Conservation (phyloP, 2,888 invertebrate genomes). For the Archaeoteleia sp. region DNA sequence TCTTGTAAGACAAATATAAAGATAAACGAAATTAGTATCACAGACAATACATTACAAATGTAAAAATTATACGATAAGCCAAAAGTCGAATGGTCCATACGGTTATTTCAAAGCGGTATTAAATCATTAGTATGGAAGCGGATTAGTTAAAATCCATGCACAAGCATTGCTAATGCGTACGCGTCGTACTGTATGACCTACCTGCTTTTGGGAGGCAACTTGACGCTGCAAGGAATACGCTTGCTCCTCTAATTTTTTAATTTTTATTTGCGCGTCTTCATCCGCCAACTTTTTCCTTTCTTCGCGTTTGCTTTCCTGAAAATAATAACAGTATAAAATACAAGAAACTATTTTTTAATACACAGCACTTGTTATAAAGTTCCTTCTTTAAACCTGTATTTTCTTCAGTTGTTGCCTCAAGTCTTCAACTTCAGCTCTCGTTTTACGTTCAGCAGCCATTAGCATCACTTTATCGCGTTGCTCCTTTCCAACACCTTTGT, state of each 20-base stretch:
- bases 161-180: conserved; percentile 29
- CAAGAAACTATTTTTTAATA: too few relatives aligned
- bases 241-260: conserved; percentile 95
- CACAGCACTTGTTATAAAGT: too few relatives aligned
- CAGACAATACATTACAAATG: too few relatives aligned
- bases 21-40: too few relatives aligned
- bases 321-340: too few relatives aligned
- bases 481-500: conserved; percentile 95
- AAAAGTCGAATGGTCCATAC: too few relatives aligned
- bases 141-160: too few relatives aligned
- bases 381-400: conserved; percentile 79
- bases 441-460: conserved; percentile 96
- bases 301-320: conserved; percentile 91
- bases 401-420: conserved; percentile 89
- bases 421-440: conserved; percentile 92
- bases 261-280: conserved; percentile 95
- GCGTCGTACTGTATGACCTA: conserved; percentile 64
- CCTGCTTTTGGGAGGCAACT: conserved; percentile 89
- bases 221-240: conserved; percentile 94
- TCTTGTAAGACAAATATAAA: too few relatives aligned
- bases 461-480: conserved; percentile 96
- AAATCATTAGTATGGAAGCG: too few relatives aligned
- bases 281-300: conserved; percentile 93
- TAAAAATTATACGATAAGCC: too few relatives aligned
- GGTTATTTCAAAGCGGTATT: too few relatives aligned